Conservation (phyloP, 2,888 invertebrate species). For the Drosophila ustulata region DNA sequence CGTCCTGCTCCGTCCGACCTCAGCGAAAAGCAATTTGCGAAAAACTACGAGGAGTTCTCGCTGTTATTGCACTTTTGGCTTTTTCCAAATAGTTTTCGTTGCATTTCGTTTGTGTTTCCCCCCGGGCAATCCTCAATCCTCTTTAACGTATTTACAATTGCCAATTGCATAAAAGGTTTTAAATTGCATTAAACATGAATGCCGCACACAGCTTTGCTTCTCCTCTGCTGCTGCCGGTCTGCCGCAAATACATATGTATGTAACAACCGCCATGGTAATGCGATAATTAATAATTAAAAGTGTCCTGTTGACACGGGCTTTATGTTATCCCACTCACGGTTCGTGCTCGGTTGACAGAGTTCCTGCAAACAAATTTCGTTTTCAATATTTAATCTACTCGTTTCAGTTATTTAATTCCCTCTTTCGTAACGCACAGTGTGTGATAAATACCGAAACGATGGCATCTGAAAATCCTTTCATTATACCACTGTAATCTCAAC, state of each 20-base stretch:
- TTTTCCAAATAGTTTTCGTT: not conserved
- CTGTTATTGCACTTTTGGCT: not conserved
- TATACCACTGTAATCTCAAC: not conserved
- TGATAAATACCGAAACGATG: not conserved
- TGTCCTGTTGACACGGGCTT: not conserved
- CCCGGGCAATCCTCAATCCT: not conserved
- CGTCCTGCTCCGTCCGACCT: not conserved
- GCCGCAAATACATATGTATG: not conserved
- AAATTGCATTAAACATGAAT: slow-evolving; percentile 17
- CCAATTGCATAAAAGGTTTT: slow-evolving; percentile 6
- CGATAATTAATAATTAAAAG: slow-evolving; percentile 8
- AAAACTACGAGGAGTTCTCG: slow-evolving; percentile 7
- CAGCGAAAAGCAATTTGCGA: slow-evolving; percentile 8
- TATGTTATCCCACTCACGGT: not conserved
- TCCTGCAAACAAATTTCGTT: not conserved
- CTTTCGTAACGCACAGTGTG: not conserved
- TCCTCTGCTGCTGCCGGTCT: not conserved
- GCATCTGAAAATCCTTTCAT: not conserved
- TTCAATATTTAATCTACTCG: not conserved
- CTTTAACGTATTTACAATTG: slow-evolving; percentile 9
- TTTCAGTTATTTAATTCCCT: not conserved
- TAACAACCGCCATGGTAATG: not conserved
- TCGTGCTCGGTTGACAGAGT: not conserved
- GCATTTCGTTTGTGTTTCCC: not conserved
- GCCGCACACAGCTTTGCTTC: not conserved